Evolutionary conservation across 2,888 invertebrate genomes (phyloP).

Genomic region (Torymus tubicola): DNA sequence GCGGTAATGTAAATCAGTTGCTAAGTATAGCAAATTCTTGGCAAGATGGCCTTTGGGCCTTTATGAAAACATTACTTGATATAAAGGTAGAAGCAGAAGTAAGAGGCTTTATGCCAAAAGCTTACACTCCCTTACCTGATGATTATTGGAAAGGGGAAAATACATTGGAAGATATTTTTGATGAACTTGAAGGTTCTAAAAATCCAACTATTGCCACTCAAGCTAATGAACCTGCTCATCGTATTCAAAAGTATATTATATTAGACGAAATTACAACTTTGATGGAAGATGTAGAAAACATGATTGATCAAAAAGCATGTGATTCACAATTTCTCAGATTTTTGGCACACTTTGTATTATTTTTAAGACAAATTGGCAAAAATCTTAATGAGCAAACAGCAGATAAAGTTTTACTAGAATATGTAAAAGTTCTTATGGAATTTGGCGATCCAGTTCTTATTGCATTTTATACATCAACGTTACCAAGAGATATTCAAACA

Average conservation of each 20-base stretch:
- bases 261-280: conserved; percentile 87
- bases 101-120: conserved; percentile 79
- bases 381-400: conserved; percentile 84
- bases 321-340: conserved; percentile 85
- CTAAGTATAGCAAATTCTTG: conserved; percentile 88
- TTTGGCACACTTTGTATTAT: conserved; percentile 89
- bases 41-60: conserved; percentile 95
- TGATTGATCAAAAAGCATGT: conserved; percentile 80
- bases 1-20: conserved; percentile 89
- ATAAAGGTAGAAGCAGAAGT: conserved; percentile 89
- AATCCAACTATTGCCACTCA: conserved; percentile 79
- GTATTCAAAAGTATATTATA: conserved; percentile 91
- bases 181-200: conserved; percentile 81
- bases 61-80: conserved; percentile 89
- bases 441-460: conserved; percentile 87
- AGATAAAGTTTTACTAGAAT: conserved; percentile 86
- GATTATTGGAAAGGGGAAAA: conserved; percentile 85
- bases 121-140: conserved; percentile 80
- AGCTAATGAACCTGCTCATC: conserved; percentile 83
- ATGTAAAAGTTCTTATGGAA: conserved; percentile 84
- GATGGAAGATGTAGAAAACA: conserved; percentile 83
- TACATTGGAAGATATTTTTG: conserved; percentile 83
- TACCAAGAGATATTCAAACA: conserved; percentile 82
- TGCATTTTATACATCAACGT: conserved; percentile 89
- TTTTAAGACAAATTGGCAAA: conserved; percentile 88